Evolutionary conservation across 2,113 vertebrate genomes (phyloP).

Genomic region (Isichthys henryi): DNA sequence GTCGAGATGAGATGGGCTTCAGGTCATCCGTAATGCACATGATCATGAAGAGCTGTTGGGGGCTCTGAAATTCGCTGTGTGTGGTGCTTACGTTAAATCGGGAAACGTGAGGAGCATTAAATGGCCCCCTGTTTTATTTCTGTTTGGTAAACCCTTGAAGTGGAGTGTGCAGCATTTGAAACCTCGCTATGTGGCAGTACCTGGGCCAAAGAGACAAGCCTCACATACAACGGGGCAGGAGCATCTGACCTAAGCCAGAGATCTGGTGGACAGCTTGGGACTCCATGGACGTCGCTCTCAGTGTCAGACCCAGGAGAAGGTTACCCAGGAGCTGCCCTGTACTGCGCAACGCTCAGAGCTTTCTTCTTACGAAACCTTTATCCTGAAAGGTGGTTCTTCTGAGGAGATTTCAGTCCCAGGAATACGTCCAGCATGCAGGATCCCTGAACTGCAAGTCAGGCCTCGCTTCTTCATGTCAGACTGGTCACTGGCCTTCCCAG

Average conservation of each 20-base stretch:
- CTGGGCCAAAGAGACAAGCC: neutral
- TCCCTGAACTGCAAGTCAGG: neutral
- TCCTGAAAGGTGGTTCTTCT: neutral
- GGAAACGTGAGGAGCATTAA: slow-evolving; percentile 1
- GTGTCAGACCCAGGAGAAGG: neutral
- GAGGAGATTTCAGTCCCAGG: neutral
- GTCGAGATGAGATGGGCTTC: slow-evolving; percentile 1
- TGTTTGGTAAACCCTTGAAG: neutral
- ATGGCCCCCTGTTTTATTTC: neutral
- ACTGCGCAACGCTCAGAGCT: neutral
- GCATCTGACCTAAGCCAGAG: neutral
- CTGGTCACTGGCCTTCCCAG: neutral
- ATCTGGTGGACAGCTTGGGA: neutral
- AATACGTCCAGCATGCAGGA: neutral
- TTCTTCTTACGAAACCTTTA: neutral
- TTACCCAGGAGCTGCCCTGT: neutral
- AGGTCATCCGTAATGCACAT: neutral
- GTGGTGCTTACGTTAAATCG: neutral
- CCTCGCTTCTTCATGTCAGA: neutral
- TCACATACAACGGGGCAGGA: neutral
- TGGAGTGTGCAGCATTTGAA: neutral
- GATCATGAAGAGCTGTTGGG: neutral
- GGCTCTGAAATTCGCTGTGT: neutral
- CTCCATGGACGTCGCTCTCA: neutral
- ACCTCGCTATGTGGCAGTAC: neutral